phyloP scores from a whole-genome alignment of 2,797 vertebrate genomes.

The Arctocebus calabarensis region DNA sequence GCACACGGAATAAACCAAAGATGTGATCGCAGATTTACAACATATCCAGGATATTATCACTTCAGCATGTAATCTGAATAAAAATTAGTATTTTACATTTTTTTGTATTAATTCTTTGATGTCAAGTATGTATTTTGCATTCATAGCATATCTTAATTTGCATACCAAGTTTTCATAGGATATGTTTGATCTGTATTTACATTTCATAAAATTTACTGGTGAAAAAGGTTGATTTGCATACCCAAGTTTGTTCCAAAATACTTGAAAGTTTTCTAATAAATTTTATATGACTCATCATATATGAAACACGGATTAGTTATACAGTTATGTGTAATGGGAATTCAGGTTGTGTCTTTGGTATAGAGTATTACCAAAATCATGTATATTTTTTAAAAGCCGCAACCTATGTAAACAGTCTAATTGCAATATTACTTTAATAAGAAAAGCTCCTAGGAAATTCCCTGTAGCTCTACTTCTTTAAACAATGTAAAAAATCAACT shows the following conservation, averaged over 20 bases:
- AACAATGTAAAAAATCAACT: neutral
- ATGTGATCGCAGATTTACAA: neutral
- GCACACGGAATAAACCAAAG: neutral
- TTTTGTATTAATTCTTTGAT: no score
- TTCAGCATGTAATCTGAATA: neutral
- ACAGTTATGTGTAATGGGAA: neutral
- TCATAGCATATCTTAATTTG: neutral
- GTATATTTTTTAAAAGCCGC: neutral
- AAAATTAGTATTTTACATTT: neutral
- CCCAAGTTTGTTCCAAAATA: neutral
- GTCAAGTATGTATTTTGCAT: no score
- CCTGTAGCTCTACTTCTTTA: neutral
- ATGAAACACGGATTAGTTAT: neutral
- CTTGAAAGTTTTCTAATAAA: neutral
- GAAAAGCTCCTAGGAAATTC: conserved; percentile 4
- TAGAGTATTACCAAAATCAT: neutral
- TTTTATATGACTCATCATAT: neutral
- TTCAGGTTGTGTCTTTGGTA: neutral
- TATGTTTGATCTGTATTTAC: neutral
- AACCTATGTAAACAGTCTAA: neutral
- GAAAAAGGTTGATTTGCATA: neutral
- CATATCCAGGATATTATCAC: neutral
- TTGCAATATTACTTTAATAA: neutral
- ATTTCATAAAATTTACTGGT: neutral
- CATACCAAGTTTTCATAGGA: neutral